Base-by-base conservation (phyloP, 2,888 invertebrate species). In the Cylindroiulus punctatus region DNA sequence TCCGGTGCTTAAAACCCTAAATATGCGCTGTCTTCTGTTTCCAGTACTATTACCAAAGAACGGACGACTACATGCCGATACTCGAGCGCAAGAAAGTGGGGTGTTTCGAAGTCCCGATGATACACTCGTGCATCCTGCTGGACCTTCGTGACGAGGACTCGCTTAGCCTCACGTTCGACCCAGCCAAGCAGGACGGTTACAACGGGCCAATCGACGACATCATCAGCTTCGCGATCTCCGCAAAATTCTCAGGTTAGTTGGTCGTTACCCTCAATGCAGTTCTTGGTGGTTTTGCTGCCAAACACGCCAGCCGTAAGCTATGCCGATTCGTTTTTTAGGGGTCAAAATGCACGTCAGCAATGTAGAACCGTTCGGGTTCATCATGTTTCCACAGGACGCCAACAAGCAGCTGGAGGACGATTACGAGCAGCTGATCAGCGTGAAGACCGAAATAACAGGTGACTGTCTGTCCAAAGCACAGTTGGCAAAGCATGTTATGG, bases 181-280 rank as follows among this genome's bases (percentile, higher is more conserved):
- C 94, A 0, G 90, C 92, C 1, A 94, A 94, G 85, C 89, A 95
- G 0, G 89, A 90, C 3, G 90, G 91, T n/a, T 96, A 95, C 89
- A 91, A 91, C 86, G 96, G 97, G 0, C 96, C 97, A 0, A 92
- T 93, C 0, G 98, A 99, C 91, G 98, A 99, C 90, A 96, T 98
- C 85, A 97, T 98, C 88, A 93, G 95, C 0, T 98, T 99, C 92
- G 98, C 98, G 4, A 91, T 95, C 14, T 95, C 95, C 83, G 96
- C 97, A 0, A 94, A 94, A 89, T 92, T 92, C 87, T 93, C 94
- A 88, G 93, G 94, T 93, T 30, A 12, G 76, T 8, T 36, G 3
- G 36, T 36, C 36, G 7, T 36, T 4, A 36, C 7, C 36, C 2
- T 36, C 2, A 36, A 36, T 4, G 7, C 7, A 36, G 36, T 36